Percentiles rank a stretch among this genome's conserved stretches.
These are phyloP conservation scores for Sus cebifrons DNA, from an alignment of 2,797 vertebrate species.

Conservation along the genomic window DNA sequence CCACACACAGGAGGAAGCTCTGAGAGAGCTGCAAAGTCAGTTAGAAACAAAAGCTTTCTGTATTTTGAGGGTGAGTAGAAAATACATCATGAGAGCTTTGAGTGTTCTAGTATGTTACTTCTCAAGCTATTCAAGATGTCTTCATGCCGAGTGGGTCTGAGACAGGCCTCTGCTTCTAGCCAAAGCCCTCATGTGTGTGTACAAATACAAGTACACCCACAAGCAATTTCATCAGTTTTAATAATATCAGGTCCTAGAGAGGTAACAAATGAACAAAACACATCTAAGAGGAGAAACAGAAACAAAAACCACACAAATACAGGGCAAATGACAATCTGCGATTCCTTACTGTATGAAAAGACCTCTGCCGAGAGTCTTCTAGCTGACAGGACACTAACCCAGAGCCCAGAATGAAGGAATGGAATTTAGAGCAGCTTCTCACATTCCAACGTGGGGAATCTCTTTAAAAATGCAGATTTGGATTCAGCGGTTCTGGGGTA, in stretches of 20 bases:
- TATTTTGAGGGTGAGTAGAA: not conserved
- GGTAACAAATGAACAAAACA: not conserved
- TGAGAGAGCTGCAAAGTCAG: conserved; percentile 17
- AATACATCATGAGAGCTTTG: not conserved
- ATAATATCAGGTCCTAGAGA: not conserved
- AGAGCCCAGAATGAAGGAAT: not conserved
- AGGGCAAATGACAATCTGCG: too few species aligned
- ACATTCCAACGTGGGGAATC: not conserved
- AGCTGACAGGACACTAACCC: not conserved
- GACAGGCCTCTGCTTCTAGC: not conserved
- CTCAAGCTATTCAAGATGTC: not conserved
- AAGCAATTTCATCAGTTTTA: not conserved
- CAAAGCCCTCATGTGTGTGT: not conserved
- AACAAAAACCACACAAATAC: not conserved
- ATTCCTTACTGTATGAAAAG: not conserved
- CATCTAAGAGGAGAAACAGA: not conserved
- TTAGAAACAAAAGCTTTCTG: conserved; percentile 52
- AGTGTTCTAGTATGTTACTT: conserved; percentile 27
- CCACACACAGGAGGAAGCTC: not conserved
- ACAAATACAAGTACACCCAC: not conserved
- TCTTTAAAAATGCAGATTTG: not conserved
- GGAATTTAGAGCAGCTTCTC: not conserved
- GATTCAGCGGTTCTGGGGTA: not conserved
- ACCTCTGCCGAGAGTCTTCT: not conserved
- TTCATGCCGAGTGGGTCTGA: not conserved